A percentile compares a stretch with the other conserved stretches of the same genome.
These are phyloP conservation scores for Aphyosemion australe DNA, from an alignment of 2,113 vertebrate genomes.

Conservation along the genomic window DNA sequence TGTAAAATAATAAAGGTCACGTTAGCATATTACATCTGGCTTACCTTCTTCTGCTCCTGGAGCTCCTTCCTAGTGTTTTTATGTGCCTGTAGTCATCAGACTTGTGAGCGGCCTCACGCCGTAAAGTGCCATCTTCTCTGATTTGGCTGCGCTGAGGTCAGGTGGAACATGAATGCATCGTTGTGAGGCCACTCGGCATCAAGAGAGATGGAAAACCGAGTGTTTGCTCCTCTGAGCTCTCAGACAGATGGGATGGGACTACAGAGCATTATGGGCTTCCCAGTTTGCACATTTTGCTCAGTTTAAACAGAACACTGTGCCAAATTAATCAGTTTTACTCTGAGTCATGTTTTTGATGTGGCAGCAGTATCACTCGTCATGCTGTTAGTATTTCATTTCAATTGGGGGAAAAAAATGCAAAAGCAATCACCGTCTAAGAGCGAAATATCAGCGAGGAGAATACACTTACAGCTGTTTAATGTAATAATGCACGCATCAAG, in stretches of 20 bases:
- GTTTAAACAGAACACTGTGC: conserved; percentile 24
- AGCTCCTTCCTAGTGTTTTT: conserved; percentile 3
- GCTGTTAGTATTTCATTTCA: conserved; percentile 32
- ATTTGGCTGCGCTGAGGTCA: conserved; percentile 48
- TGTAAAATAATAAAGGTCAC: conserved; percentile 4
- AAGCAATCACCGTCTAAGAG: conserved; percentile 19
- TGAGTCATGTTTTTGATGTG: conserved; percentile 26
- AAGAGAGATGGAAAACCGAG: conserved; percentile 31
- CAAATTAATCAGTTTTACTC: conserved; percentile 34
- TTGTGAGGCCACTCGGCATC: conserved; percentile 42
- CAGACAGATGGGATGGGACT: conserved; percentile 57
- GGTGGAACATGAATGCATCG: conserved; percentile 45
- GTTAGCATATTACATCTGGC: not conserved
- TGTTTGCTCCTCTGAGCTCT: conserved; percentile 28
- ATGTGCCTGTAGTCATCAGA: conserved; percentile 14
- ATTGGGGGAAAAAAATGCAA: conserved; percentile 3
- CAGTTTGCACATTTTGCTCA: conserved; percentile 47
- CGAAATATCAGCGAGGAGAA: conserved; percentile 40
- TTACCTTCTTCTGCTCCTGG: not conserved
- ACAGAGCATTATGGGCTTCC: conserved; percentile 22
- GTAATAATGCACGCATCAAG: conserved; percentile 53
- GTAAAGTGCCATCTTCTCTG: conserved; percentile 34
- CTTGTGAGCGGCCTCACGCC: conserved; percentile 26
- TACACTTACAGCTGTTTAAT: conserved; percentile 64
- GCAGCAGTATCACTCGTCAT: conserved; percentile 12